Evolutionary conservation across 1,140 invertebrate genomes (phyloP), one percentile per base, ranked within the genome.

Genomic region (Lordiphosa stackelbergi): DNA sequence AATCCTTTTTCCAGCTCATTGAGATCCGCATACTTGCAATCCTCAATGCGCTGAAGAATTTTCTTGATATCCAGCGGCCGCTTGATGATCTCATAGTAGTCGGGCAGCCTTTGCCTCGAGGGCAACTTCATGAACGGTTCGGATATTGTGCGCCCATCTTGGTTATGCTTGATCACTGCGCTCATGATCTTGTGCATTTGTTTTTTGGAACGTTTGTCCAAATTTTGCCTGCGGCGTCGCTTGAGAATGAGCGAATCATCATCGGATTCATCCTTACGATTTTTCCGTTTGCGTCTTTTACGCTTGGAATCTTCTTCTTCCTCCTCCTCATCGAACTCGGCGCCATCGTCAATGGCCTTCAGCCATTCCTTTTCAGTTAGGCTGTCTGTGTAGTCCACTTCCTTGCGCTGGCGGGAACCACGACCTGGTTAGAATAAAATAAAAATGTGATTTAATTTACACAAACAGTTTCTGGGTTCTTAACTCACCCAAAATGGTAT

Each of bases 11-110:
- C 95, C 28, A 99, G 88, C 58, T 98, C 97, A 64, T 95, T 93
- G 61, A 99, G 91, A 70, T 94, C 94, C 4, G 90, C 89, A 86
- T 98, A 98, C 92, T 95, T 95, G 78, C 92, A 92, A 73, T 96
- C 95, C 55, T 96, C 94, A 71, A 96, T 95, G 69, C 94, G 91
- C 49, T 92, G 91, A 60, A 95, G 88, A 37, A 99, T 95, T 88
- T 97, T 98, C 83, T 95, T 96, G 48, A 99, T 97, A 83, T 99
- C 97, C 45, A 99, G 91, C 1, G 98, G 97, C 85, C 96, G 96
- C 73, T 96, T 96, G 69, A 99, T 99, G n/a, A 99, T 92, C 75
- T 98, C 96, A 88, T 99, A 99, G 88, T 99, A 99, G 88, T 99
- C 97, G 0, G 97, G 97, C 41, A 98, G 89, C 74, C 98, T 95